Percentiles rank a stretch among this genome's conserved stretches.
Evolutionary conservation across 2,888 invertebrate genomes (phyloP).

Genomic region (Pandemis corylana): DNA sequence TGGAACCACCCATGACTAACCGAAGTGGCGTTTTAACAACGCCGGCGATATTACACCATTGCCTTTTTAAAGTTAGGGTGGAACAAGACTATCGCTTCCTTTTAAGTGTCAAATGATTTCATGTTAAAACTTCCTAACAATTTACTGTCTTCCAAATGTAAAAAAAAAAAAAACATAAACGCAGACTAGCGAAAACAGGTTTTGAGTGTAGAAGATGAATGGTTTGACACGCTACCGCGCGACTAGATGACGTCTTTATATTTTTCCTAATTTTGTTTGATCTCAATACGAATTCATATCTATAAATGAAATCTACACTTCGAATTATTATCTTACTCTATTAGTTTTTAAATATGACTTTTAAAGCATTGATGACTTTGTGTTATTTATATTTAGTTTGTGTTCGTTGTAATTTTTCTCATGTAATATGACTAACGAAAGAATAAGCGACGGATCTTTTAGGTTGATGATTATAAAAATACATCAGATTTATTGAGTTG

Average conservation of each 20-base stretch:
- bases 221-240: no score
- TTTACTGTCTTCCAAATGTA: no score
- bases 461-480: background rate
- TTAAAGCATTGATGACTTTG: background rate
- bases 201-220: no score
- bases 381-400: background rate
- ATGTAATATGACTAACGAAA: background rate
- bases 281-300: constrained; percentile 14
- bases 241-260: background rate
- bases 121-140: no score
- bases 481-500: background rate
- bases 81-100: no score
- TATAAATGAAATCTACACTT: background rate
- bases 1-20: no score
- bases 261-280: background rate
- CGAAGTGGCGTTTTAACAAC: no score
- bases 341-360: constrained; percentile 3
- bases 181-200: no score
- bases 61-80: no score
- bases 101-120: no score
- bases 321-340: background rate
- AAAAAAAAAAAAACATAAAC: no score
- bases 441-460: background rate
- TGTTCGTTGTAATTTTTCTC: background rate
- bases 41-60: no score